Percentiles rank a stretch among this genome's conserved stretches.
These are phyloP conservation scores for Amphimedon queenslandica DNA, from an alignment of 37 sponge, comb jelly and placozoan genomes.

Conservation along the genomic window DNA sequence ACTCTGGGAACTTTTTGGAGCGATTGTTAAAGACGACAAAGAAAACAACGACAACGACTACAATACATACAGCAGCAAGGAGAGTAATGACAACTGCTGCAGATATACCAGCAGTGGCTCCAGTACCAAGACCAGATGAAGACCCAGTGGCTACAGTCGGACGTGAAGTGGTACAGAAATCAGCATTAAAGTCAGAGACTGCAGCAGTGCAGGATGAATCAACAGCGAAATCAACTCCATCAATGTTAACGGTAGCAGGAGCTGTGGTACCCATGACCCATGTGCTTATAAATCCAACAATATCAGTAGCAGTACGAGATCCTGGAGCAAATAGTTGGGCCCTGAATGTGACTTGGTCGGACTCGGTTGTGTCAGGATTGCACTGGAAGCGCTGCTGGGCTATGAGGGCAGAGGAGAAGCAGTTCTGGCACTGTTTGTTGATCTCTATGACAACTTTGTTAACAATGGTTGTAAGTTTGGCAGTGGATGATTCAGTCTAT, in stretches of 20 bases:
- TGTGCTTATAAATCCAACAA: neutral
- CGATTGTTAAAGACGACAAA: too few species aligned
- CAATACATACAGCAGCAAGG: neutral
- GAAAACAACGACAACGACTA: neutral
- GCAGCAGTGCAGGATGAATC: neutral
- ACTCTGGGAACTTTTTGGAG: too few species aligned
- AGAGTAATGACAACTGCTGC: constrained; percentile 11
- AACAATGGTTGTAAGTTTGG: too few species aligned
- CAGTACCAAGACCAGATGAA: too few species aligned
- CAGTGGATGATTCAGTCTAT: too few species aligned
- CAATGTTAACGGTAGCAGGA: neutral
- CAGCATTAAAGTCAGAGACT: neutral
- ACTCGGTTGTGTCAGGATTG: neutral
- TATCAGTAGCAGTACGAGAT: neutral
- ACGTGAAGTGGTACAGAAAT: neutral
- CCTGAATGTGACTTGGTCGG: neutral
- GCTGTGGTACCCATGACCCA: neutral
- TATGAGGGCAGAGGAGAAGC: too few species aligned
- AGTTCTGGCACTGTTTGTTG: too few species aligned
- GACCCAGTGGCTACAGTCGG: too few species aligned
- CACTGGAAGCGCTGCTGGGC: neutral
- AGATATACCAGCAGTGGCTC: neutral
- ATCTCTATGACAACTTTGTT: too few species aligned
- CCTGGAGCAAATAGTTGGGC: neutral
- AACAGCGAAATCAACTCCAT: neutral